Evolutionary conservation across 64 coral and sea anemone genomes (phyloP).

Genomic region (Hydrozoanthus tunicans): DNA sequence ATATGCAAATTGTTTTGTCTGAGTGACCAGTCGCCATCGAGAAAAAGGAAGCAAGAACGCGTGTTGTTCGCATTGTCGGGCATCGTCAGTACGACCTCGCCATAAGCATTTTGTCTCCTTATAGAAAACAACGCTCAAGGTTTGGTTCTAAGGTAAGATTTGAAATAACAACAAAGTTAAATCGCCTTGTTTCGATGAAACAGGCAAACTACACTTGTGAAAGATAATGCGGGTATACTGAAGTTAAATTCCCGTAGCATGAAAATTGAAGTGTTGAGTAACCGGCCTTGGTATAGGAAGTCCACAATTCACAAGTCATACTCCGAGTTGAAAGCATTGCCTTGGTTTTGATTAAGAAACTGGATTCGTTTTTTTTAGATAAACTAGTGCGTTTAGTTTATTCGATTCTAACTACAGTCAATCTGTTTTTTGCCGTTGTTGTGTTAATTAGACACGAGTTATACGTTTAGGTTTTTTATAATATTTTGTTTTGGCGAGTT

Average conservation of each 20-base stretch:
- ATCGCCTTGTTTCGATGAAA: background rate
- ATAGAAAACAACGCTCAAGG: background rate
- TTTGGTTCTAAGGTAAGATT: background rate
- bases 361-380: too few species aligned
- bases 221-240: background rate
- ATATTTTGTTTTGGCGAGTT: background rate
- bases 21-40: background rate
- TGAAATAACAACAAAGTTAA: background rate
- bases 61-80: background rate
- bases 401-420: too few species aligned
- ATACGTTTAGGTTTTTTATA: background rate
- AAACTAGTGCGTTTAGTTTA: too few species aligned
- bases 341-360: too few species aligned
- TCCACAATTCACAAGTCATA: too few species aligned
- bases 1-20: slow-evolving; percentile 60
- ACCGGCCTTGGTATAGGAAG: too few species aligned
- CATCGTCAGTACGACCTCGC: background rate
- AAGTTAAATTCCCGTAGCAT: background rate
- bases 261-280: background rate
- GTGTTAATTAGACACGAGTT: background rate
- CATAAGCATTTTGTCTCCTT: background rate
- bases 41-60: background rate
- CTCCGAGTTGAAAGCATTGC: too few species aligned
- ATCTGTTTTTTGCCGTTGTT: too few species aligned
- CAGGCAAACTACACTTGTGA: background rate